Evolutionary conservation across 2,797 vertebrate genomes (phyloP).

Genomic region (Spheniscus humboldti): DNA sequence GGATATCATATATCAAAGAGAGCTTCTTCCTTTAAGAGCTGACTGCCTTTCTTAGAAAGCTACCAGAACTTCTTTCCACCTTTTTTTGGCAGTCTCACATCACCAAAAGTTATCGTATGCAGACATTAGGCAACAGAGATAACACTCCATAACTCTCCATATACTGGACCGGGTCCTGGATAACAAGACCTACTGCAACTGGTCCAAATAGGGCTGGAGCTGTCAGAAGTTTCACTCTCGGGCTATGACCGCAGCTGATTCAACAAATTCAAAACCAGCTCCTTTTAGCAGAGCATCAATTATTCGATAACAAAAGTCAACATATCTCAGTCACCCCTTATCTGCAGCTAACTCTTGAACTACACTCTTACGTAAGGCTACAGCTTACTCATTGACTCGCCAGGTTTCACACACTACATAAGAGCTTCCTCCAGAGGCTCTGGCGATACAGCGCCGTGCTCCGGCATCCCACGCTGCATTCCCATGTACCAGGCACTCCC

Average conservation of each 20-base stretch:
- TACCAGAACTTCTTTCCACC: neutral
- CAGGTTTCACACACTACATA: neutral
- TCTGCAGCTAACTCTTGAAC: neutral
- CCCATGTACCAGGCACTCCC: neutral
- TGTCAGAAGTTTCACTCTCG: neutral
- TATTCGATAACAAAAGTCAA: neutral
- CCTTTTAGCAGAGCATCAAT: conserved; percentile 5
- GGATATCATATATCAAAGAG: neutral
- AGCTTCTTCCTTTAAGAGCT: neutral
- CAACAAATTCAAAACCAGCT: neutral
- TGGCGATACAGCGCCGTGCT: accelerated
- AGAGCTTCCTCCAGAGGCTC: neutral
- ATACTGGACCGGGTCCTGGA: neutral
- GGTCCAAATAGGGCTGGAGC: neutral
- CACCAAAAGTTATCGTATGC: neutral
- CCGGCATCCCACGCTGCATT: neutral
- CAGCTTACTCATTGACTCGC: neutral
- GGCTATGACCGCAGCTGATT: neutral
- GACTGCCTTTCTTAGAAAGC: conserved; percentile 21
- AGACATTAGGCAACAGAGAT: conserved; percentile 27
- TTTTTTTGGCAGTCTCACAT: neutral
- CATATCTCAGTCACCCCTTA: neutral
- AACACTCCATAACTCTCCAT: neutral
- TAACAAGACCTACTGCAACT: neutral
- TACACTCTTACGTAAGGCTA: neutral